Evolutionary conservation across 2,888 invertebrate genomes (phyloP).

Genomic region (Melieria omissa): DNA sequence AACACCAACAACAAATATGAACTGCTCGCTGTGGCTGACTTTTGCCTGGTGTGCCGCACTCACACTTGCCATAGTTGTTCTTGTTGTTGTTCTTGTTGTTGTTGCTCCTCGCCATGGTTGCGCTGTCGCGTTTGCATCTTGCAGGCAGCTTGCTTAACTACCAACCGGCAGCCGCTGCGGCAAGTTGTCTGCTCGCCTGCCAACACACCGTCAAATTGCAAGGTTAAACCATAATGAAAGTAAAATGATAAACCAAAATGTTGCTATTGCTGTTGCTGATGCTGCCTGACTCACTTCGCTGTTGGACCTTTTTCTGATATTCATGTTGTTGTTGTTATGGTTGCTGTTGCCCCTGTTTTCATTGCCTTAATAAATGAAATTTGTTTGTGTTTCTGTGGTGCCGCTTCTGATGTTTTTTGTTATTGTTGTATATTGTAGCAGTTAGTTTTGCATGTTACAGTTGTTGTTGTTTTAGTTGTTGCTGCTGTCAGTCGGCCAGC

Average conservation of each 20-base stretch:
- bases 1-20: slow-evolving; percentile 9
- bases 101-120: background rate
- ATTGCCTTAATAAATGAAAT: slow-evolving; percentile 10
- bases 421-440: slow-evolving; percentile 17
- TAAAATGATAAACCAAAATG: slow-evolving; percentile 57
- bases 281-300: background rate
- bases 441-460: background rate
- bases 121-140: background rate
- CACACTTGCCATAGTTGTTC: background rate
- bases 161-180: too few species aligned
- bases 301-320: too few species aligned
- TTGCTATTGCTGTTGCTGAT: slow-evolving; percentile 35
- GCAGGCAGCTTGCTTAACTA: too few species aligned
- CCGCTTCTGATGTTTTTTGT: slow-evolving; percentile 1
- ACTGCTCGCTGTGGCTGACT: background rate
- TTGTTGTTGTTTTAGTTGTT: slow-evolving; percentile 34
- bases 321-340: too few species aligned
- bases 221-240: slow-evolving; percentile 60
- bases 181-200: background rate
- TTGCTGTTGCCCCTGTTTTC: too few species aligned
- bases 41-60: background rate
- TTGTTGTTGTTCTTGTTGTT: slow-evolving; percentile 16
- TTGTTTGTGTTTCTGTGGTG: background rate
- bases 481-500: slow-evolving; percentile 5
- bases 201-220: slow-evolving; percentile 50